Evolutionary conservation across 2,797 vertebrate species (phyloP).

Genomic region (Dipus sagitta): DNA sequence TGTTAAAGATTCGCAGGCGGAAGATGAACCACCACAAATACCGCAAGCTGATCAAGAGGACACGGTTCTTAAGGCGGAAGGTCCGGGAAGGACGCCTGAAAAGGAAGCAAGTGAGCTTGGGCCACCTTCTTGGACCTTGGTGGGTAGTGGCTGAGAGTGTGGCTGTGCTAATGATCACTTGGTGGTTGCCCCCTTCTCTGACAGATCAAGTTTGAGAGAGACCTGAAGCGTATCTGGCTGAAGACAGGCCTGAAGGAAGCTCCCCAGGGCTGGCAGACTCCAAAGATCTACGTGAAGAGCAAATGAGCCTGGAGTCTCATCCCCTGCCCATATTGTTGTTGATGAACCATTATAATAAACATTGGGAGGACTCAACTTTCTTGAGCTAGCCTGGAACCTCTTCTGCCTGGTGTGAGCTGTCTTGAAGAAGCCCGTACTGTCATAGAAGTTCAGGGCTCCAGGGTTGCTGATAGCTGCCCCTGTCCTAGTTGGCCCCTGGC

Average conservation of each 20-base stretch:
- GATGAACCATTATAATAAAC: constrained; percentile 52
- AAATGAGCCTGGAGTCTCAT: constrained; percentile 50
- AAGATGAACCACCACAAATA: constrained; percentile 97
- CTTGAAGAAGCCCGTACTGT: not conserved
- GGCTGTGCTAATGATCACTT: not conserved
- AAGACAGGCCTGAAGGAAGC: constrained; percentile 93
- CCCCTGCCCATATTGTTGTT: accelerated
- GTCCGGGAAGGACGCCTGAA: constrained; percentile 89
- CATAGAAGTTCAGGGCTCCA: not conserved
- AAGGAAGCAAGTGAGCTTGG: constrained; percentile 92
- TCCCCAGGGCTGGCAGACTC: constrained; percentile 92
- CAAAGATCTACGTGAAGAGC: constrained; percentile 92
- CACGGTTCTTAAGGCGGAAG: constrained; percentile 91
- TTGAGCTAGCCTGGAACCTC: too few relatives aligned
- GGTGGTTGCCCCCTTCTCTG: not conserved
- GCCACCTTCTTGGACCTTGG: not conserved
- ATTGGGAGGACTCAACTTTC: not conserved
- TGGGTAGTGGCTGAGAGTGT: not conserved
- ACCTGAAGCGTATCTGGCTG: constrained; percentile 92
- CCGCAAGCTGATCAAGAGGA: constrained; percentile 94
- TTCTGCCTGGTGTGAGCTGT: not conserved
- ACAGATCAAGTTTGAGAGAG: constrained; percentile 93
- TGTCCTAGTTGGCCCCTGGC: not conserved
- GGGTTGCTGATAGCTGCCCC: not conserved
- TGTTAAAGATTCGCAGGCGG: constrained; percentile 94